Percentiles rank a stretch among this genome's conserved stretches.
phyloP scores from a whole-genome alignment of 2,888 invertebrate species.

The Dermolepida albohirtum region DNA sequence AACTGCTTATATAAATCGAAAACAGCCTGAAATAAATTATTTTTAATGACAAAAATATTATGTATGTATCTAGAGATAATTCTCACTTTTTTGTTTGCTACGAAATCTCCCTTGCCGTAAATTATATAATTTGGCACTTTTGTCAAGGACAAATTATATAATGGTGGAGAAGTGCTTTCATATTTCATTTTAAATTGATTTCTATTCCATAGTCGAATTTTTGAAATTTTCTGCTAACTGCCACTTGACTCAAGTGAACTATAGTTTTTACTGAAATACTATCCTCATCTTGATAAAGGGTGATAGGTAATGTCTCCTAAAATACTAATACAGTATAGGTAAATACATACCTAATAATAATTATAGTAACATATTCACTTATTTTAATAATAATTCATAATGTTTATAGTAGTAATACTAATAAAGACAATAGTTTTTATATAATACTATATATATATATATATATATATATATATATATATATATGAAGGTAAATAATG shows the following conservation, averaged over 20 bases:
- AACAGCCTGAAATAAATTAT: constrained; percentile 34
- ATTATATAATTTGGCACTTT: constrained; percentile 65
- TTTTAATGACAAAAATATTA: too few relatives aligned
- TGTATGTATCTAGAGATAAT: too few relatives aligned
- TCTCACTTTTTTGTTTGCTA: constrained; percentile 41
- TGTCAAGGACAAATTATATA: constrained; percentile 70
- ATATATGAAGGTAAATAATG: too few relatives aligned
- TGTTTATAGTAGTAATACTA: too few relatives aligned
- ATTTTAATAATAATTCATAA: too few relatives aligned
- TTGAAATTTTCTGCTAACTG: constrained; percentile 67
- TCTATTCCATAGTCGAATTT: constrained; percentile 73
- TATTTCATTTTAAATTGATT: constrained; percentile 69
- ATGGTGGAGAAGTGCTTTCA: constrained; percentile 68
- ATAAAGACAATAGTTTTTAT: too few relatives aligned
- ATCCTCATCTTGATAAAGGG: constrained; percentile 60
- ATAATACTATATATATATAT: too few relatives aligned
- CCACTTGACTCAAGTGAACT: constrained; percentile 49
- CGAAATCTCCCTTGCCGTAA: constrained; percentile 44
- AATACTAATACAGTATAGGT: too few relatives aligned
- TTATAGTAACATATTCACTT: too few relatives aligned
- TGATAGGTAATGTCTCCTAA: constrained; percentile 61
- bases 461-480: too few relatives aligned
- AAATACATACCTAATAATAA: too few relatives aligned
- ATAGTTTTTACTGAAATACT: constrained; percentile 59
- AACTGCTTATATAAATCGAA: constrained; percentile 27